Conservation (phyloP, 2,113 vertebrate genomes). For the Myotis yumanensis region DNA sequence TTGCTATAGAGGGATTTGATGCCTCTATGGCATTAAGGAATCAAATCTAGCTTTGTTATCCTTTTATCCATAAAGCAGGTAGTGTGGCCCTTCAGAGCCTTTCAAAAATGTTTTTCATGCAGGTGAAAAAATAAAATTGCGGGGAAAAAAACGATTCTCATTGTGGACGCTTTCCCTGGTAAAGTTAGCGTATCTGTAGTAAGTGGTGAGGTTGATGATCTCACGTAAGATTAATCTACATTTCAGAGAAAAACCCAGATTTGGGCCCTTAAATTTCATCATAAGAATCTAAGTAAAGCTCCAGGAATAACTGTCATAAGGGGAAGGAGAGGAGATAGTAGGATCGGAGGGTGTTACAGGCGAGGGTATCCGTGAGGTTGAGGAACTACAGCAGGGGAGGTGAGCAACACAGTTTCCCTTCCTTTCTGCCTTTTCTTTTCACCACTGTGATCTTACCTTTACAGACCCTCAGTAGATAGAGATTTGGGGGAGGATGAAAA, state of each 20-base stretch:
- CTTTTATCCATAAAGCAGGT: background rate
- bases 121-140: background rate
- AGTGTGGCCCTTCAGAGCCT: background rate
- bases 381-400: accelerated
- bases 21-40: background rate
- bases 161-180: background rate
- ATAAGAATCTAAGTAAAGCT: background rate
- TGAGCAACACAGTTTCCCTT: background rate
- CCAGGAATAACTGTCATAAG: background rate
- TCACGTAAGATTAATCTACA: background rate
- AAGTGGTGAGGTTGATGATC: background rate
- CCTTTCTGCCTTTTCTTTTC: background rate
- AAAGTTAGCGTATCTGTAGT: background rate
- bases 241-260: background rate
- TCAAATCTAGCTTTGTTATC: background rate
- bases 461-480: background rate
- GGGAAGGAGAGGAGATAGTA: background rate
- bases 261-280: background rate
- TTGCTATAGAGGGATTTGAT: background rate
- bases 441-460: background rate
- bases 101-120: background rate
- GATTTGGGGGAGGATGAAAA: background rate
- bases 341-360: background rate
- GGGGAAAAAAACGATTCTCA: background rate
- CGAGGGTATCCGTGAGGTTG: background rate